phyloP scores from a whole-genome alignment of 1,140 invertebrate genomes.

The Aradophagus sp. region DNA sequence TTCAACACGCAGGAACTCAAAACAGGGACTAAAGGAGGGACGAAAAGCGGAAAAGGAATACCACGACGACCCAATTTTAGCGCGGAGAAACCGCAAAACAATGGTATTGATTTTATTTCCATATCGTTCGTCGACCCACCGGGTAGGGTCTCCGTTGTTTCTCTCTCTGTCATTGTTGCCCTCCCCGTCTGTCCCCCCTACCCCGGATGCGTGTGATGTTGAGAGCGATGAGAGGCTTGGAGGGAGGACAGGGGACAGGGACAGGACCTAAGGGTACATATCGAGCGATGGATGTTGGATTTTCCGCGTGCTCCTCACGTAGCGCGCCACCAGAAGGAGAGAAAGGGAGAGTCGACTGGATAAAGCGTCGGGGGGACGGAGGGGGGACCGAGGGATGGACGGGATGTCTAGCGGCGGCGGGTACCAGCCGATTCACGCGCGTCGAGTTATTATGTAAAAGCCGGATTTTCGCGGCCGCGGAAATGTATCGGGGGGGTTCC shows the following conservation, averaged over 20 bases:
- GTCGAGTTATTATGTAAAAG: constrained; percentile 59
- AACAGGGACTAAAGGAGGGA: too few species aligned
- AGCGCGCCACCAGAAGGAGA: constrained; percentile 59
- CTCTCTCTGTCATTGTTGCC: constrained; percentile 8
- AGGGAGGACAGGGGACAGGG: constrained; percentile 20
- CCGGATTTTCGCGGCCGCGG: constrained; percentile 42
- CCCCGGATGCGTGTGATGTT: constrained; percentile 45
- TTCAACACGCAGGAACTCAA: too few species aligned
- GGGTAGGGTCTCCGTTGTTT: constrained; percentile 32
- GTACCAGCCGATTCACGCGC: constrained; percentile 53
- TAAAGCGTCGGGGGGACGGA: constrained; percentile 20
- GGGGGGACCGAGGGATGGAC: constrained; percentile 32
- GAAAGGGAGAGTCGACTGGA: constrained; percentile 50
- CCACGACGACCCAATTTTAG: constrained; percentile 66
- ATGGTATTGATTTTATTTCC: constrained; percentile 75
- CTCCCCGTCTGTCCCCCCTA: not conserved
- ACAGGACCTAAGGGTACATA: constrained; percentile 67
- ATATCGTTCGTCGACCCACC: constrained; percentile 62
- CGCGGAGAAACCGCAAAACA: constrained; percentile 70
- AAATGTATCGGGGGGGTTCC: too few species aligned
- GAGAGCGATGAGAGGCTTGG: constrained; percentile 25
- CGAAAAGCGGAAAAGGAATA: constrained; percentile 9
- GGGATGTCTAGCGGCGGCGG: constrained; percentile 48
- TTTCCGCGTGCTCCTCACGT: constrained; percentile 73
- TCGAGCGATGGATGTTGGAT: constrained; percentile 73